Percentiles rank a stretch among this genome's conserved stretches.
Conservation (phyloP, 2,797 vertebrate genomes). For the Menidia menidia region DNA sequence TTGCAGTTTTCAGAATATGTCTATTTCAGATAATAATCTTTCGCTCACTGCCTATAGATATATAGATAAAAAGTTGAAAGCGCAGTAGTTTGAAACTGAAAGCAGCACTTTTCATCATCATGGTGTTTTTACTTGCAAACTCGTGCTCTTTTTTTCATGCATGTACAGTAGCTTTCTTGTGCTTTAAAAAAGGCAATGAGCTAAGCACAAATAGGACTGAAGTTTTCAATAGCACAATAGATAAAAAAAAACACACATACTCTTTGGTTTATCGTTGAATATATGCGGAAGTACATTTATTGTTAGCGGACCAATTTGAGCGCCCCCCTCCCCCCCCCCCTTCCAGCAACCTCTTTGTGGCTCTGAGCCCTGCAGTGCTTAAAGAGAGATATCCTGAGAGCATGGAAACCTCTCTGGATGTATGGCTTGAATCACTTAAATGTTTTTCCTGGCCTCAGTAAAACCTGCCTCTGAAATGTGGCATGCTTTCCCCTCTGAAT, state of each 20-base stretch:
- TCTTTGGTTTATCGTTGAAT: conserved; percentile 36
- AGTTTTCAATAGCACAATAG: conserved; percentile 44
- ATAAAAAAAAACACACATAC: conserved; percentile 36
- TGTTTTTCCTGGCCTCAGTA: conserved; percentile 61
- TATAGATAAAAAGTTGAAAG: conserved; percentile 22
- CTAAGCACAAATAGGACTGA: conserved; percentile 31
- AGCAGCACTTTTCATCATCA: conserved; percentile 10
- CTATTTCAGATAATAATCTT: conserved; percentile 24
- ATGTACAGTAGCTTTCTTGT: conserved; percentile 19
- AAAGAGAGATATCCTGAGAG: conserved; percentile 61
- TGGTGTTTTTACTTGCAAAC: conserved; percentile 33
- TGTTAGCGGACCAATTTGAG: conserved; percentile 49
- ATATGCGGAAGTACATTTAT: conserved; percentile 58
- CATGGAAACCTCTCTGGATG: conserved; percentile 67
- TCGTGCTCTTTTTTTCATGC: conserved; percentile 31
- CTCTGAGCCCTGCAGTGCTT: conserved; percentile 46
- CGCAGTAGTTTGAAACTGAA: conserved; percentile 33
- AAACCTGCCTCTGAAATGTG: conserved; percentile 57
- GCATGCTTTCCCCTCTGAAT: conserved; percentile 39
- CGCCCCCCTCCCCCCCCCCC: conserved; percentile 43
- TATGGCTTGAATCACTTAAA: conserved; percentile 63
- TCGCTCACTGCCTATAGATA: conserved; percentile 17
- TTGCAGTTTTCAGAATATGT: conserved; percentile 39
- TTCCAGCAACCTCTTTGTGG: conserved; percentile 46
- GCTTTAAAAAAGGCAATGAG: conserved; percentile 20